These are phyloP conservation scores for Antigone vipio DNA, from an alignment of 2,113 vertebrate species.

Conservation along the genomic window DNA sequence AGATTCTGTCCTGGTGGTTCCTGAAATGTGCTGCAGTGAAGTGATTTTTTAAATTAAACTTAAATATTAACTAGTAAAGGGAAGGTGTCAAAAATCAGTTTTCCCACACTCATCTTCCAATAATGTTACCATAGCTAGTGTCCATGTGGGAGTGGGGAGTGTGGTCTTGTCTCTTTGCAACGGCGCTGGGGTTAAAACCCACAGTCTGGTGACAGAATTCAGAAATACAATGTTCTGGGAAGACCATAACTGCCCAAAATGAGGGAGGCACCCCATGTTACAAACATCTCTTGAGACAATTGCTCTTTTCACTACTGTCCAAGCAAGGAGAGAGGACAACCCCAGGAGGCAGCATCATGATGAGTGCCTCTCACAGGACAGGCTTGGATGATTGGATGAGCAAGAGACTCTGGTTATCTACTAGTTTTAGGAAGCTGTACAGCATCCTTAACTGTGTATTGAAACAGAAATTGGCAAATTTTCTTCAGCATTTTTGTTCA, in stretches of 20 bases:
- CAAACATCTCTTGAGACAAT: not conserved
- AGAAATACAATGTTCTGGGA: not conserved
- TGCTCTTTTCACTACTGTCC: not conserved
- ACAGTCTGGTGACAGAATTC: not conserved
- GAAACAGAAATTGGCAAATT: not conserved
- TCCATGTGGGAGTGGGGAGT: rapidly evolving
- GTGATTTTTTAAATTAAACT: not conserved
- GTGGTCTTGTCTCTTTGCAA: not conserved
- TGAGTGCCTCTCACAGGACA: not conserved
- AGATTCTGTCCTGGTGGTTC: not conserved
- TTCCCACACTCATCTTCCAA: not conserved
- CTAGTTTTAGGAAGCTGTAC: not conserved
- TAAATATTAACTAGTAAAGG: not conserved
- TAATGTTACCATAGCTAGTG: not conserved
- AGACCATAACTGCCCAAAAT: not conserved
- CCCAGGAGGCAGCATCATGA: not conserved
- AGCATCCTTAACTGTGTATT: not conserved
- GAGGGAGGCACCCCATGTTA: not conserved
- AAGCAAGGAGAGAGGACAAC: not conserved
- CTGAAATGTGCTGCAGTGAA: not conserved
- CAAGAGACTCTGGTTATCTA: not conserved
- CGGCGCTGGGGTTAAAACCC: not conserved
- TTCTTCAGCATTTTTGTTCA: not conserved
- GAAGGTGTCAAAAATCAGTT: not conserved
- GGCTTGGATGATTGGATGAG: not conserved